Percentiles rank a stretch among this genome's conserved stretches.
Conservation (phyloP, 2,113 vertebrate genomes). For the Bothrops jararaca region DNA sequence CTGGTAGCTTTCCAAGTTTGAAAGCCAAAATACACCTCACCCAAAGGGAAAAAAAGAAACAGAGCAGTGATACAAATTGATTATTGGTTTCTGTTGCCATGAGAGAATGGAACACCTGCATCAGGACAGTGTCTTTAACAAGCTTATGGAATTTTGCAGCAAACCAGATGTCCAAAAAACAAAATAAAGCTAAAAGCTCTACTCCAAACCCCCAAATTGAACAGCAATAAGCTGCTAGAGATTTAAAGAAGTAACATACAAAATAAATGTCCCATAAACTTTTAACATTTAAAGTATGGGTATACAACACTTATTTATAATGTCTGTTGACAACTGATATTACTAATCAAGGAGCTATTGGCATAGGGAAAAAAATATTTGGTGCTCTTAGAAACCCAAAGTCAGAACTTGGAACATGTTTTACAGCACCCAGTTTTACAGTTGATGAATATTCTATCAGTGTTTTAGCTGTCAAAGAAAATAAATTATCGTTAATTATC, state of each 20-base stretch:
- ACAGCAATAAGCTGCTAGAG: background rate
- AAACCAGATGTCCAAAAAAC: background rate
- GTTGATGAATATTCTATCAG: background rate
- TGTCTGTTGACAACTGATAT: background rate
- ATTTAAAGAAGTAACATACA: background rate
- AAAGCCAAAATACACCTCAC: background rate
- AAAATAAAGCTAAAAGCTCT: background rate
- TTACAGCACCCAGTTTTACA: background rate
- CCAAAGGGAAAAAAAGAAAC: conserved; percentile 23
- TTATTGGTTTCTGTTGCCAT: background rate
- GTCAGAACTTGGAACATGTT: background rate
- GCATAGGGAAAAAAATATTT: background rate
- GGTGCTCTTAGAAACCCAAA: background rate
- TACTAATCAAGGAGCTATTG: background rate
- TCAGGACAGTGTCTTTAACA: background rate
- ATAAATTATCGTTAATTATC: background rate
- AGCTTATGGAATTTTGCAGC: background rate
- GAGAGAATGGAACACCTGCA: background rate
- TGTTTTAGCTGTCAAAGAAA: background rate
- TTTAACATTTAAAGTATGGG: background rate
- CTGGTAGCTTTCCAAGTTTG: conserved; percentile 14
- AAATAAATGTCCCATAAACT: background rate
- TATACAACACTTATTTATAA: background rate
- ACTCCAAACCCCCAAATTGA: background rate
- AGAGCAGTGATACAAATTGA: background rate